Evolutionary conservation across 2,113 vertebrate species (phyloP), one percentile per base, ranked within the genome.

Genomic region (Solea senegalensis): DNA sequence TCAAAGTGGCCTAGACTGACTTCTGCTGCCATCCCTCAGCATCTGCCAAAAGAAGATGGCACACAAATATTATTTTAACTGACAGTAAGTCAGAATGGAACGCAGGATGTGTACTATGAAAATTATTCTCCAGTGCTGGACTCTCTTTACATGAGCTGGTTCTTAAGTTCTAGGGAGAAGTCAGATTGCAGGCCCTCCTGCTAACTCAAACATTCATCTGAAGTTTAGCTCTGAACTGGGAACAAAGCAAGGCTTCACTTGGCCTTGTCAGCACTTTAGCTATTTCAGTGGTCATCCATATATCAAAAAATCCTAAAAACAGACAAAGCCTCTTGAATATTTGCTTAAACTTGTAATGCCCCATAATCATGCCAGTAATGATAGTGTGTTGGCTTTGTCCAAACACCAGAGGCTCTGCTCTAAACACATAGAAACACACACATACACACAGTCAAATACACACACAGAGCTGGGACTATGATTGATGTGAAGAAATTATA

Each of bases 331-430:
- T 84, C 60, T 78, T 51, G 85, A 85, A 86, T 92, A 92, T 93
- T 93, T 93, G 85, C 74, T 86, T 88, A 88, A 92, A 92, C 89
- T 89, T 83, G 74, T 57, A 56, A 65, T 90, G 85, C 85, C 88
- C 90, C 86, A 86, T 92, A 92, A 93, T 92, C 89, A 92, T 84
- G 82, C 64, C 67, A 84, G 88, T 90, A 92, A 91, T 90, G 82
- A 89, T 82, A 85, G 82, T 65, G 62, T 88, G 65, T 90, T 90
- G 87, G 82, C 76, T 82, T 85, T 88, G 84, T 89, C 84, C 81
- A 90, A 89, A 87, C 83, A 82, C 74, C 78, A 65, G 53, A 76
- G 76, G 81, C 86, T 81, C 76, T 85, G 73, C 72, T 85, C 73
- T 85, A 76, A 69, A 78, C 63, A 71, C 73, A 84, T 9, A 72